Conservation (phyloP, 2,888 invertebrate species). For the Drosophila nigricruria region DNA sequence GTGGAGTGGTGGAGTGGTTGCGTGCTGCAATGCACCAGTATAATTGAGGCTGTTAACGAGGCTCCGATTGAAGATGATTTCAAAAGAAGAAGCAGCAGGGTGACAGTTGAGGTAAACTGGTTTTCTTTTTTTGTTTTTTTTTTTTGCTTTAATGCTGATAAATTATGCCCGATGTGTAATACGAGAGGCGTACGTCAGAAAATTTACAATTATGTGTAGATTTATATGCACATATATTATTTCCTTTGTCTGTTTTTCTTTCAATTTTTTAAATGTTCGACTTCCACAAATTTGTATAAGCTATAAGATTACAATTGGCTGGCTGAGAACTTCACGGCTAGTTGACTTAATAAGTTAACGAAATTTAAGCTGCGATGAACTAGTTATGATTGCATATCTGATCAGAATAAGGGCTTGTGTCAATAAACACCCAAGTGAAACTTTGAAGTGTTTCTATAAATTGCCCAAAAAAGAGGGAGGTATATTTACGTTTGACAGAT, state of each 20-base stretch:
- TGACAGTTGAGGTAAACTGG: slow-evolving; percentile 53
- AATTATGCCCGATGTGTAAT: slow-evolving; percentile 63
- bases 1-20: slow-evolving; percentile 8
- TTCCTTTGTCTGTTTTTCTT: slow-evolving; percentile 28
- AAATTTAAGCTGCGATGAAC: slow-evolving; percentile 33
- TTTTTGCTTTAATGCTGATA: slow-evolving; percentile 65
- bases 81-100: not conserved
- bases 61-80: slow-evolving; percentile 17
- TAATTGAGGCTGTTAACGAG: slow-evolving; percentile 55
- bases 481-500: slow-evolving; percentile 8
- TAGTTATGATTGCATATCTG: slow-evolving; percentile 17
- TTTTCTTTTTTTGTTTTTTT: slow-evolving; percentile 63
- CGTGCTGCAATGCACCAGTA: slow-evolving; percentile 56
- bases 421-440: slow-evolving; percentile 19
- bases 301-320: slow-evolving; percentile 36
- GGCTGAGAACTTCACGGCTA: slow-evolving; percentile 32
- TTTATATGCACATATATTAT: slow-evolving; percentile 26
- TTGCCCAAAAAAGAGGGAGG: not conserved
- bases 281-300: slow-evolving; percentile 32
- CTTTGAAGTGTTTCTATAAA: not conserved
- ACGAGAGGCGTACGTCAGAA: slow-evolving; percentile 39
- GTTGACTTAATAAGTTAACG: slow-evolving; percentile 7
- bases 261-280: not conserved
- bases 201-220: slow-evolving; percentile 48
- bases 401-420: not conserved